phyloP scores from a whole-genome alignment of 1,140 invertebrate species.

The Diachasma alloeum region DNA sequence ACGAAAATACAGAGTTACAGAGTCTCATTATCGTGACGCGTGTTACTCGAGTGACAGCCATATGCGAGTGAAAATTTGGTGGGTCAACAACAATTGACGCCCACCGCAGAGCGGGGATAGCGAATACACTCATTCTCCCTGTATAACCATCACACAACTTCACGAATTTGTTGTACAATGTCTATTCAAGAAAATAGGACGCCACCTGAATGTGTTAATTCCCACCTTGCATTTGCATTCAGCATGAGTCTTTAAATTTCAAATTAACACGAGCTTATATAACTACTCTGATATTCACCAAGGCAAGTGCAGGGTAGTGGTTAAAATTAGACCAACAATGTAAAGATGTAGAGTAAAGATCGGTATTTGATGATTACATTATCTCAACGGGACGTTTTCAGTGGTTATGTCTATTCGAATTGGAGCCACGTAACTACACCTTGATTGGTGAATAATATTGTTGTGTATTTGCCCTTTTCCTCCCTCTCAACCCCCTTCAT shows the following conservation, averaged over 20 bases:
- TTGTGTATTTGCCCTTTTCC: too few relatives aligned
- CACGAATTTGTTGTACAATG: not conserved
- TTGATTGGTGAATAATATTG: not conserved
- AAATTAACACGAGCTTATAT: not conserved
- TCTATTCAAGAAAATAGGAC: not conserved
- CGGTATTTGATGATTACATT: not conserved
- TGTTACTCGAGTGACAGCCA: not conserved
- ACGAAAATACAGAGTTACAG: not conserved
- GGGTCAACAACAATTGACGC: conserved; percentile 1
- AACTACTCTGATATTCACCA: not conserved
- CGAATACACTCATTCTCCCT: not conserved
- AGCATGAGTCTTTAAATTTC: not conserved
- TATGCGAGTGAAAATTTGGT: not conserved
- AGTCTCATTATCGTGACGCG: not conserved
- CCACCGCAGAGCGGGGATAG: not conserved
- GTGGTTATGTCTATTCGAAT: not conserved
- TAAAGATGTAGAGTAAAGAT: not conserved
- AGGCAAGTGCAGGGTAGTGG: not conserved
- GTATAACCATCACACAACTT: not conserved
- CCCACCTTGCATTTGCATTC: not conserved
- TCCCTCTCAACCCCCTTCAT: too few relatives aligned
- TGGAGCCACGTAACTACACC: not conserved
- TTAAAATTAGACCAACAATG: not conserved
- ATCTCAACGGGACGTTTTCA: not conserved
- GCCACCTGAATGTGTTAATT: not conserved